Evolutionary conservation across 2,113 vertebrate species (phyloP).

Genomic region (Albula glossodonta): DNA sequence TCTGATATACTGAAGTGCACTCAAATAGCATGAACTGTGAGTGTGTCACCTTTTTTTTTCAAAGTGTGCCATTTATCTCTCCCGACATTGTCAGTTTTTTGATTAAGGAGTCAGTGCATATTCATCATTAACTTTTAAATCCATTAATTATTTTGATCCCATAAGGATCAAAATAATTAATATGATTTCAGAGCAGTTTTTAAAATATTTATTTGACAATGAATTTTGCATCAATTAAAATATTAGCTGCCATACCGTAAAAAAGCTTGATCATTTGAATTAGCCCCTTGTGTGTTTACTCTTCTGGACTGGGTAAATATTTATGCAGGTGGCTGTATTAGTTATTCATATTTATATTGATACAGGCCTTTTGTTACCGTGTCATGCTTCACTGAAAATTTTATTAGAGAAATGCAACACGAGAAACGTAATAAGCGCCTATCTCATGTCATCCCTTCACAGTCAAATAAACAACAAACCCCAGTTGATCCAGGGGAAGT

Average conservation of each 20-base stretch:
- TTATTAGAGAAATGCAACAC: slow-evolving; percentile 22
- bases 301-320: slow-evolving; percentile 13
- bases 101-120: neutral
- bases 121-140: neutral
- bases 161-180: slow-evolving; percentile 24
- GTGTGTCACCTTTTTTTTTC: neutral
- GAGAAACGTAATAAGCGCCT: slow-evolving; percentile 31
- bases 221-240: slow-evolving; percentile 8
- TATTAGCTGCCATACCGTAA: neutral
- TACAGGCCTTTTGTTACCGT: neutral
- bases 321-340: slow-evolving; percentile 13
- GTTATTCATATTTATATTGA: slow-evolving; percentile 33
- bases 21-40: neutral
- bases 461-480: slow-evolving; percentile 5
- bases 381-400: slow-evolving; percentile 24
- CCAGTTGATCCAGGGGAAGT: neutral
- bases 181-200: slow-evolving; percentile 2
- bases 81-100: neutral
- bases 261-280: neutral
- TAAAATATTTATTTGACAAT: slow-evolving; percentile 12
- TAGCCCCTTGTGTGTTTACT: slow-evolving; percentile 17
- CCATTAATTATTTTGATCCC: slow-evolving; percentile 10
- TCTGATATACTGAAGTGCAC: neutral
- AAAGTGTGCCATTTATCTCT: neutral
- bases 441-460: slow-evolving; percentile 17